These are phyloP conservation scores for Microctenopoma stevenorrisi DNA, from an alignment of 2,797 vertebrate species.

Conservation along the genomic window DNA sequence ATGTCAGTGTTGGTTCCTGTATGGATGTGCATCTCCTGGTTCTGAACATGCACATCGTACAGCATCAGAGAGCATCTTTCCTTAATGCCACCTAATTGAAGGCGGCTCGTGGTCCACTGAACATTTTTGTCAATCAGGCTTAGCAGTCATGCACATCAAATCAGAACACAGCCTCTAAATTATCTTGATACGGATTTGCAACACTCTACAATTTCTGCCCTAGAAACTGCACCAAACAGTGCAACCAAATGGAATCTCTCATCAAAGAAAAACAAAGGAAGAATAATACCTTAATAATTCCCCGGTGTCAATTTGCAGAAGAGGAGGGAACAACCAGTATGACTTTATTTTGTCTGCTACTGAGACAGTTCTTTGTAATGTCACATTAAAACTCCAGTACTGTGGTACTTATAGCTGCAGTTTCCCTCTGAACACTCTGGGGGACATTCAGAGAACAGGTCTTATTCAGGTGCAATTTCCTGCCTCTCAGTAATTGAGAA, in stretches of 20 bases:
- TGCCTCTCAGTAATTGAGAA: conserved; percentile 49
- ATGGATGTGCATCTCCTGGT: background rate
- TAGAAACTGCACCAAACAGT: conserved; percentile 44
- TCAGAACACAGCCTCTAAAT: conserved; percentile 62
- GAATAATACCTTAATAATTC: conserved; percentile 44
- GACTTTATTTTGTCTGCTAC: conserved; percentile 33
- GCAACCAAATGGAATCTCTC: conserved; percentile 45
- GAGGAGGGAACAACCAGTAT: conserved; percentile 33
- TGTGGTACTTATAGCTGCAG: conserved; percentile 39
- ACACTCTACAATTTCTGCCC: conserved; percentile 47
- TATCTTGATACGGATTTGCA: conserved; percentile 50
- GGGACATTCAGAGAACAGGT: conserved; percentile 51
- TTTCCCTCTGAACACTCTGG: conserved; percentile 39
- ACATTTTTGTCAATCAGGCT: conserved; percentile 67
- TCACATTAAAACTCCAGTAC: conserved; percentile 45
- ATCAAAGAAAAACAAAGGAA: conserved; percentile 38
- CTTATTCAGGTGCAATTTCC: conserved; percentile 65
- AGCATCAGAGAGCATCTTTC: conserved; percentile 9
- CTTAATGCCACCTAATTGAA: conserved; percentile 46
- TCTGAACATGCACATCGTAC: conserved; percentile 10
- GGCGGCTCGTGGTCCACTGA: conserved; percentile 35
- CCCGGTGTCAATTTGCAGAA: conserved; percentile 11
- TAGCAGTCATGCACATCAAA: conserved; percentile 67
- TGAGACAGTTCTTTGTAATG: conserved; percentile 51
- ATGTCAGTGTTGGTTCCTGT: conserved; percentile 3